Percentiles rank a stretch among this genome's conserved stretches.
phyloP scores from a whole-genome alignment of 2,113 vertebrate genomes.

The Pachypanchax playfairii region DNA sequence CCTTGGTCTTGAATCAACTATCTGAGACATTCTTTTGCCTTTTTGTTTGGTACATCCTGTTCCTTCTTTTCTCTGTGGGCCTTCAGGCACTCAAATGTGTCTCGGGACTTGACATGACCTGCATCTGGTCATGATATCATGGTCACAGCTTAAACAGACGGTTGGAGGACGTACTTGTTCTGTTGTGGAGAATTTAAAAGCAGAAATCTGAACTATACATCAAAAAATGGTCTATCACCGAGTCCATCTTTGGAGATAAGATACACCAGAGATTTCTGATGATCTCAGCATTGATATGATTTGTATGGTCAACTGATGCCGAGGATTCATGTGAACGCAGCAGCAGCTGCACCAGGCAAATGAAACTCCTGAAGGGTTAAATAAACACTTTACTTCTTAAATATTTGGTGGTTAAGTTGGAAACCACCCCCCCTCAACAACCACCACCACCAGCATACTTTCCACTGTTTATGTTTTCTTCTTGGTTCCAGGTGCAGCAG shows the following conservation, averaged over 20 bases:
- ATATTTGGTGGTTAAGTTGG: too few species aligned
- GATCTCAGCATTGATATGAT: constrained; percentile 26
- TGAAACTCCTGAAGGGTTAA: background rate
- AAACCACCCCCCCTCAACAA: too few species aligned
- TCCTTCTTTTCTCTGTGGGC: constrained; percentile 23
- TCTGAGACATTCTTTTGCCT: constrained; percentile 36
- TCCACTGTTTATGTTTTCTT: constrained; percentile 12
- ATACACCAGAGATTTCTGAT: background rate
- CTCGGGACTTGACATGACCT: constrained; percentile 25
- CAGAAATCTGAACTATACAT: constrained; percentile 37
- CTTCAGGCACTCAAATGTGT: constrained; percentile 2
- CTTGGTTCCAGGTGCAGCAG: constrained; percentile 47
- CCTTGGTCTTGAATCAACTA: constrained; percentile 20
- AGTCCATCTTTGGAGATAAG: constrained; percentile 27
- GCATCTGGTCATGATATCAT: constrained; percentile 15
- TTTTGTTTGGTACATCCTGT: constrained; percentile 57
- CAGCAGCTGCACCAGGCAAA: too few species aligned
- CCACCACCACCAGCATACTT: background rate
- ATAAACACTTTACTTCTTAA: background rate
- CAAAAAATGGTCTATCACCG: background rate
- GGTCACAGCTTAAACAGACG: constrained; percentile 1
- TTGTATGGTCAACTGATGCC: too few species aligned
- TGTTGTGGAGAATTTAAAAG: background rate
- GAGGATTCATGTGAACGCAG: background rate
- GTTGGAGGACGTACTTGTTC: constrained; percentile 4